Evolutionary conservation across 1,140 invertebrate genomes (phyloP), one percentile per base, ranked within the genome.

Genomic region (Battus philenor): DNA sequence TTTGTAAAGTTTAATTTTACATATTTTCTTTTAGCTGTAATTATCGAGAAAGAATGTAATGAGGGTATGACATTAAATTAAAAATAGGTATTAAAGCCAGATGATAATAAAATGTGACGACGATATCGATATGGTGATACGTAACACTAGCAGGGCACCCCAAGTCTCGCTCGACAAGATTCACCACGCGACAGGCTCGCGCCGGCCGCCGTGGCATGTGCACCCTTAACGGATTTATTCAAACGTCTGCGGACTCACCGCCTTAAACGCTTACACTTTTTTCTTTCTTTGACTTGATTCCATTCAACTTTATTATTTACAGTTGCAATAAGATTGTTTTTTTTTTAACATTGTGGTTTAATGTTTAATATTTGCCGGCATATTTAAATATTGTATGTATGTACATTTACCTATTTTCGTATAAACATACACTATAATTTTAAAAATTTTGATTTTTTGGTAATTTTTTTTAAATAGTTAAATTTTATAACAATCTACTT

Each of bases 141-240:
- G 11, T n/a, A n/a, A n/a, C n/a, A n/a, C n/a, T n/a, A n/a, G n/a
- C n/a, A 36, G 4, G 17, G 52, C 65, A 56, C 64, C 71, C 73
- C 64, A 45, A 68, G 59, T 66, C 60, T 69, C 58, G 58, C 60
- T 67, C 64, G 70, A 62, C 65, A 75, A 75, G 74, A 77, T 75
- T 71, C 59, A 58, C 54, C 52, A 57, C 57, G 56, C 66, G 63
- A 53, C 45, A 51, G 39, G 54, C 55, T 50, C 56, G 49, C 36
- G 36, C 48, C 45, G 24, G 34, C 44, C 8, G 47, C 34, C 41
- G 54, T 55, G 62, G 74, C 79, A 81, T 84, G 77, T 81, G 77
- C 56, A 50, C 63, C 59, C 70, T 69, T 83, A 83, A 83, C 76
- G 75, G 79, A 80, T 83, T 83, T 83, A 75, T 73, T 69, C 62